A percentile compares a stretch with the other conserved stretches of the same genome.
Evolutionary conservation across 2,113 vertebrate species (phyloP).

Genomic region (Colistium nudipinnis): DNA sequence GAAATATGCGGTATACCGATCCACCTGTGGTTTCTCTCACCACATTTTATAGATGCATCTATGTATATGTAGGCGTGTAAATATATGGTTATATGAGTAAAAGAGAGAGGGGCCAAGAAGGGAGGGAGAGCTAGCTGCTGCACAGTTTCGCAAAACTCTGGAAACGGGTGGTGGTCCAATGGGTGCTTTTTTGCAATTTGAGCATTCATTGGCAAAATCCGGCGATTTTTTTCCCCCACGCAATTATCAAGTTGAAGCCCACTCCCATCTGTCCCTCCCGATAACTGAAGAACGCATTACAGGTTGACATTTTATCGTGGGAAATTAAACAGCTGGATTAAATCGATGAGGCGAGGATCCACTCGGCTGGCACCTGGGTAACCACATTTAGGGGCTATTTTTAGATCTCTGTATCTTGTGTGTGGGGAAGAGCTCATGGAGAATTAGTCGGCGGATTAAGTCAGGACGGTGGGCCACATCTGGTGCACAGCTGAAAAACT

Average conservation of each 20-base stretch:
- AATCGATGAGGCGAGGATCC: constrained; percentile 60
- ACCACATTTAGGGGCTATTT: constrained; percentile 66
- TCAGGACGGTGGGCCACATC: constrained; percentile 62
- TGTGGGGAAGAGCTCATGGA: constrained; percentile 44
- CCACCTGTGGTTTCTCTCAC: constrained; percentile 12
- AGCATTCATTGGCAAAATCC: no score
- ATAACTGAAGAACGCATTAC: constrained; percentile 2
- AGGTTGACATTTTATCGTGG: constrained; percentile 45
- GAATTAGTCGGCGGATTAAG: constrained; percentile 62
- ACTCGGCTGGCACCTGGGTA: constrained; percentile 52
- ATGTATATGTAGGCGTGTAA: no score
- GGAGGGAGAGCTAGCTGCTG: no score
- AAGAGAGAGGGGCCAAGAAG: no score
- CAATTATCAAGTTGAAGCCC: neutral
- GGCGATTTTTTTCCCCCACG: no score
- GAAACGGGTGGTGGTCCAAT: no score
- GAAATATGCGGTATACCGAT: constrained; percentile 16
- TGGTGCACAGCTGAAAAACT: constrained; percentile 44
- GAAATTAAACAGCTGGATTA: constrained; percentile 63
- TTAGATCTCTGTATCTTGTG: constrained; percentile 53
- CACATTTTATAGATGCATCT: constrained; percentile 9
- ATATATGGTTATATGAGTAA: no score
- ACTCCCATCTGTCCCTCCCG: constrained; percentile 4
- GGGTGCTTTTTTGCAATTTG: no score
- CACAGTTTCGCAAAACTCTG: no score